Base-by-base conservation (phyloP, 2,888 invertebrate genomes). In the Lottia gigantea region DNA sequence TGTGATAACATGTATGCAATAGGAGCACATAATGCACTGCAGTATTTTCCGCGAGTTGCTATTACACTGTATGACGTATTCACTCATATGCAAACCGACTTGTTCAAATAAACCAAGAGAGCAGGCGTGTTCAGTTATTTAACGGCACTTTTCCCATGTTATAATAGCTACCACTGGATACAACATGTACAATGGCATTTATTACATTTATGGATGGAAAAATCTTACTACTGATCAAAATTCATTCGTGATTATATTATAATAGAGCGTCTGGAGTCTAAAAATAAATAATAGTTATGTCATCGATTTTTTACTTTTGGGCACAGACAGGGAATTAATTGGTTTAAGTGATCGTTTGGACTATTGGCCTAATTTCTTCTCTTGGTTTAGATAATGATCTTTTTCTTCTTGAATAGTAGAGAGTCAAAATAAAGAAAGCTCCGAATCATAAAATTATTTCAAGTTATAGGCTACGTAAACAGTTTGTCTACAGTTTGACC, bases 41-140 rank as follows among this genome's bases (percentile, higher is more conserved):
- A 55, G 55, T 55, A 55, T 23, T 19, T 12, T 55, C 23, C 19
- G 19, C 55, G 55, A 23, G 55, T 19, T 23, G 55, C 55, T 19
- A n/a, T 55, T 55, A 55, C 55, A 55, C 55, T 55, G 12, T 55
- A 55, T 55, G 55, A 55, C 55, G 55, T 55, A 55, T 55, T 55
- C 55, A 55, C 55, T 55, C 19, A 55, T 55, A 55, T 55, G 55
- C 55, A 55, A 55, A 55, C 55, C 23, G 55, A 55, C 19, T 55
- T 55, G 55, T 55, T 55, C 55, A 55, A 55, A 55, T 23, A 55
- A 55, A 55, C 55, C 19, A 19, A 23, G 19, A 23, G 19, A 55
- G 55, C 23, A 23, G 55, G 55, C 55, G 19, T 55, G 55, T 23
- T 23, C 55, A 23, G 55, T 14, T 55, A 55, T 55, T 55, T 55